Conservation (phyloP, 2,113 vertebrate genomes). For the Lamprotornis superbus region DNA sequence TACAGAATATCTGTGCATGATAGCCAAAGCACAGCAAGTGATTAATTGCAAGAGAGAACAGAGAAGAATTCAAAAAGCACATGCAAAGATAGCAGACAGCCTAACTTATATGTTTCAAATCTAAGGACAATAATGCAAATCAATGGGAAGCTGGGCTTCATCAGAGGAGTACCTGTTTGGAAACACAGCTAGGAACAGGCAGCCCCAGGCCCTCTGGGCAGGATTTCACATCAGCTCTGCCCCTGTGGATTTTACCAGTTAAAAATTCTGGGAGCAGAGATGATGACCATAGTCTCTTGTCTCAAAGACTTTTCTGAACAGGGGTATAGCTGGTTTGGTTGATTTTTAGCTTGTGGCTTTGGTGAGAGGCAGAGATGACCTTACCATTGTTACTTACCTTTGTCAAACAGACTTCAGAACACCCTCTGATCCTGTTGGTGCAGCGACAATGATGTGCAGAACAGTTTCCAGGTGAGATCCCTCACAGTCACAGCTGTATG, state of each 20-base stretch:
- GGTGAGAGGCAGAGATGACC: background rate
- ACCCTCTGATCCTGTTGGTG: accelerated
- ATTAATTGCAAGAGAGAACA: background rate
- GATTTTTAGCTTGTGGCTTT: background rate
- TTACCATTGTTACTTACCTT: background rate
- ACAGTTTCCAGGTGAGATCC: background rate
- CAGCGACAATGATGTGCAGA: background rate
- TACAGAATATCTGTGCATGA: background rate
- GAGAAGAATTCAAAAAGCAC: background rate
- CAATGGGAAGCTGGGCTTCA: background rate
- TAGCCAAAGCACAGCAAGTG: background rate
- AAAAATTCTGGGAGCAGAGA: accelerated
- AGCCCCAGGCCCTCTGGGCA: background rate
- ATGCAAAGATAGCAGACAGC: background rate
- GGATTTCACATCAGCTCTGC: background rate
- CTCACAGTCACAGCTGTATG: background rate
- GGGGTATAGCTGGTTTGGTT: background rate
- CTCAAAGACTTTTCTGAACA: background rate
- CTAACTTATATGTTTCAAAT: background rate
- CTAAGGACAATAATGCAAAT: background rate
- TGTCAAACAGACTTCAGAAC: background rate
- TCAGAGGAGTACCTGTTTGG: background rate
- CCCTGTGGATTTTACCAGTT: background rate
- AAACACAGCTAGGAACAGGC: background rate
- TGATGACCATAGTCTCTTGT: accelerated